Evolutionary conservation across 2,797 vertebrate species (phyloP).

Genomic region (Sciurus vulgaris): DNA sequence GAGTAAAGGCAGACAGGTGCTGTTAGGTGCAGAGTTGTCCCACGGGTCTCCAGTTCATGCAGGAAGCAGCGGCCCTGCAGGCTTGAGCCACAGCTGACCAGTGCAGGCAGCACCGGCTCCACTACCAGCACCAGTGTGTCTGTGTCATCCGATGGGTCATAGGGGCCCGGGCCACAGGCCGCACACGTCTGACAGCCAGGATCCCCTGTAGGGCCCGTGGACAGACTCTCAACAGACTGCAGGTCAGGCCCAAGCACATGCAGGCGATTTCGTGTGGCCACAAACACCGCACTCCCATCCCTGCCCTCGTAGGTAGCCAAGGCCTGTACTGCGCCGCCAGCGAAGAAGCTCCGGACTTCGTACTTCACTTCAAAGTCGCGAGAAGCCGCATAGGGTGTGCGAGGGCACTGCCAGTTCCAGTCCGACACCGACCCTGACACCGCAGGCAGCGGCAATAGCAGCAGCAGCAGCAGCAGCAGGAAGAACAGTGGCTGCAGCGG

Average conservation of each 20-base stretch:
- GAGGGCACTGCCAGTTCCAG: slow-evolving; percentile 87
- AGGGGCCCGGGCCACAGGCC: slow-evolving; percentile 86
- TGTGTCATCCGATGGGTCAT: slow-evolving; percentile 86
- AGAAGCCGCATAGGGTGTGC: slow-evolving; percentile 85
- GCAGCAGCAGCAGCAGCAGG: slow-evolving; percentile 10
- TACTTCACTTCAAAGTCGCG: slow-evolving; percentile 93
- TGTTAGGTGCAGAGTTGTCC: slow-evolving; percentile 79
- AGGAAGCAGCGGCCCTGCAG: slow-evolving; percentile 93
- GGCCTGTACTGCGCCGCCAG: slow-evolving; percentile 91
- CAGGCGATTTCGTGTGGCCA: slow-evolving; percentile 93
- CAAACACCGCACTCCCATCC: slow-evolving; percentile 88
- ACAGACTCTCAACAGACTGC: slow-evolving; percentile 63
- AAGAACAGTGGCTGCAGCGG: background rate
- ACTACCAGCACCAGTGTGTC: slow-evolving; percentile 92
- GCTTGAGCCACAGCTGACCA: slow-evolving; percentile 95
- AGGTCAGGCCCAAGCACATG: slow-evolving; percentile 88
- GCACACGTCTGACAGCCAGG: slow-evolving; percentile 90
- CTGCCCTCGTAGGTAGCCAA: slow-evolving; percentile 87
- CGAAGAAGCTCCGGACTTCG: slow-evolving; percentile 90
- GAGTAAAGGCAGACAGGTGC: slow-evolving; percentile 92
- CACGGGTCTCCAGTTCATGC: slow-evolving; percentile 88
- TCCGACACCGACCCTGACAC: fast-evolving
- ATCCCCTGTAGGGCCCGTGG: slow-evolving; percentile 92
- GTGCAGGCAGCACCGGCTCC: slow-evolving; percentile 92
- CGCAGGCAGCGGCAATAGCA: background rate